Evolutionary conservation across 2,888 invertebrate genomes (phyloP).

Genomic region (Limulus polyphemus): DNA sequence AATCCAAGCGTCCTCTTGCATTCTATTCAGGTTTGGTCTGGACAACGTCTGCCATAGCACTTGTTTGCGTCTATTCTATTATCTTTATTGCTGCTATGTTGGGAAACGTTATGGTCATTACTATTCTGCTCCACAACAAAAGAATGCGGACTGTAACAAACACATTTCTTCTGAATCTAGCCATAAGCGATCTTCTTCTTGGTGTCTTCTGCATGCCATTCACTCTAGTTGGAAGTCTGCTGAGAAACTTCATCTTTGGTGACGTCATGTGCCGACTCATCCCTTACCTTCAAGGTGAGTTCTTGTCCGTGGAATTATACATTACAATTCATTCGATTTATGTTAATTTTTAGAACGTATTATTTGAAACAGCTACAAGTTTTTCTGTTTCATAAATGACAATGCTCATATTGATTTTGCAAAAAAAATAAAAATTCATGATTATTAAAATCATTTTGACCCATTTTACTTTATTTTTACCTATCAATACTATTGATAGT

Average conservation of each 20-base stretch:
- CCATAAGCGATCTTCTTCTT: constrained; percentile 59
- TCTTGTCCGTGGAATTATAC: not conserved
- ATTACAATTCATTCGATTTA: no score
- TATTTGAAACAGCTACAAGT: no score
- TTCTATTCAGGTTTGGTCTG: no score
- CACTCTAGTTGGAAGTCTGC: constrained; percentile 59
- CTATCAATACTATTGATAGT: no score
- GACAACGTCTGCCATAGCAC: no score
- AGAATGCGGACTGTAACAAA: constrained; percentile 45
- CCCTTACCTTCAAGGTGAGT: constrained; percentile 65
- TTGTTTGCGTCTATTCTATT: constrained; percentile 4
- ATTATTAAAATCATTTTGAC: no score
- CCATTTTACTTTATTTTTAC: no score
- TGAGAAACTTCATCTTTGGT: constrained; percentile 63
- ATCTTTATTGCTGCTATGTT: constrained; percentile 26
- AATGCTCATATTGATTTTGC: no score
- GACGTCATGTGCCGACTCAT: constrained; percentile 60
- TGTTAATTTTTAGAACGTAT: no score
- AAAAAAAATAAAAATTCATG: no score
- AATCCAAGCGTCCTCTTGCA: no score
- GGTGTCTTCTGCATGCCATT: constrained; percentile 75
- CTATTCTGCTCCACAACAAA: constrained; percentile 41
- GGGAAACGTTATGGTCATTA: constrained; percentile 38
- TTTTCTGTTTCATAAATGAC: no score
- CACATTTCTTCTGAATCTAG: constrained; percentile 41